These are phyloP conservation scores for Callipepla squamata DNA, from an alignment of 2,113 vertebrate genomes.

Conservation along the genomic window DNA sequence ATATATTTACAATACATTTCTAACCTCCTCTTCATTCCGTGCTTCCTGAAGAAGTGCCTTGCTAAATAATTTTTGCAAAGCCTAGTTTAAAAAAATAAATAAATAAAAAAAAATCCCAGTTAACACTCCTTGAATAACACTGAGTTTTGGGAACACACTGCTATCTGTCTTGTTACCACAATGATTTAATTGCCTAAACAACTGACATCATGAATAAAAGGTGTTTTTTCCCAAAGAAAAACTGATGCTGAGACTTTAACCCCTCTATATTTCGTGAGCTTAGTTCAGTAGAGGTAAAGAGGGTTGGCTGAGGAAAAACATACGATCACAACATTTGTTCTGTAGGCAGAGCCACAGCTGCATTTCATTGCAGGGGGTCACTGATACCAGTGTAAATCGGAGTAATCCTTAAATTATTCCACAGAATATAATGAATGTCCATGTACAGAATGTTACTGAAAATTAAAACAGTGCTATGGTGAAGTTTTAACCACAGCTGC, in stretches of 20 bases:
- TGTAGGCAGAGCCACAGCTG: not conserved
- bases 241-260: not conserved
- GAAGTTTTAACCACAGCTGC: not conserved
- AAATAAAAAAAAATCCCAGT: not conserved
- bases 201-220: not conserved
- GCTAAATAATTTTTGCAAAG: not conserved
- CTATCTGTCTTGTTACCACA: not conserved
- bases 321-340: not conserved
- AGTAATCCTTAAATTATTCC: not conserved
- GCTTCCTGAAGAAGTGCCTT: not conserved
- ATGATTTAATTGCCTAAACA: not conserved
- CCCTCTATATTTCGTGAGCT: not conserved
- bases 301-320: not conserved
- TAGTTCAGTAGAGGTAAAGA: not conserved
- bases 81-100: not conserved
- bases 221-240: not conserved
- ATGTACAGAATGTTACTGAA: not conserved
- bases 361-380: not conserved
- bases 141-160: not conserved
- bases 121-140: not conserved
- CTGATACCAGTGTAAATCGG: not conserved
- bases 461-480: not conserved
- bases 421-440: not conserved
- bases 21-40: not conserved
- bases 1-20: not conserved